phyloP scores from a whole-genome alignment of 1,140 invertebrate genomes.

The Hirudo medicinalis region DNA sequence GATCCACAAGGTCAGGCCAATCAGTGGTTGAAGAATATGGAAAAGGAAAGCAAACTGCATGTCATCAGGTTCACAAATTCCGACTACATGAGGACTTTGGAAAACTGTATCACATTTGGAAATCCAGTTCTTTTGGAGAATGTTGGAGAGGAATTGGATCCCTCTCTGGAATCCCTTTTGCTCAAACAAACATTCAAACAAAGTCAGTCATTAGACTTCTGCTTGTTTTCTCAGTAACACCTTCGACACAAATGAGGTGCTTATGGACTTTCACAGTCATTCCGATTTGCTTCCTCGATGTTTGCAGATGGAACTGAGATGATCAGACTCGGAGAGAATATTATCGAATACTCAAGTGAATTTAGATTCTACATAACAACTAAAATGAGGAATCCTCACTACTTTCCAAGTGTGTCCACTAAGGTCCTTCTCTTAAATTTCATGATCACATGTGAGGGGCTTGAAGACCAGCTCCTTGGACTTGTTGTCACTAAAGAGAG shows the following conservation, averaged over 20 bases:
- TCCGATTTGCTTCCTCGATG: neutral
- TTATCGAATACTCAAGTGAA: constrained; percentile 39
- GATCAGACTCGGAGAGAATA: constrained; percentile 39
- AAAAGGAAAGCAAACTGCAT: constrained; percentile 45
- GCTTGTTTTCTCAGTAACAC: neutral
- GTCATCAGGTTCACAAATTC: constrained; percentile 38
- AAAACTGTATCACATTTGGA: constrained; percentile 40
- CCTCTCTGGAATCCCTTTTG: constrained; percentile 38
- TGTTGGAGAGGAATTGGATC: constrained; percentile 39
- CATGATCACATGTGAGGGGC: constrained; percentile 42
- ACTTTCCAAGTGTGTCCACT: constrained; percentile 39
- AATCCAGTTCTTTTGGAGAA: constrained; percentile 40
- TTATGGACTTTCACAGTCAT: neutral
- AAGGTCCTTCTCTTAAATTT: constrained; percentile 43
- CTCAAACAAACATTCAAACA: constrained; percentile 40
- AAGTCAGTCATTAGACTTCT: constrained; percentile 12
- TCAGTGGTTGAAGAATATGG: constrained; percentile 79
- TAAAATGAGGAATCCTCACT: constrained; percentile 41
- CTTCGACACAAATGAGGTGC: neutral
- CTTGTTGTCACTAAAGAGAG: constrained; percentile 43
- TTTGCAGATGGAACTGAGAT: constrained; percentile 38
- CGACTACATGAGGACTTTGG: constrained; percentile 39
- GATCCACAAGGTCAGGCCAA: constrained; percentile 89
- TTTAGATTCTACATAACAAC: constrained; percentile 42
- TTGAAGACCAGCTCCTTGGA: constrained; percentile 42